A percentile compares a stretch with the other conserved stretches of the same genome.
These are phyloP conservation scores for Troilus luridus DNA, from an alignment of 2,888 invertebrate genomes.

Conservation along the genomic window DNA sequence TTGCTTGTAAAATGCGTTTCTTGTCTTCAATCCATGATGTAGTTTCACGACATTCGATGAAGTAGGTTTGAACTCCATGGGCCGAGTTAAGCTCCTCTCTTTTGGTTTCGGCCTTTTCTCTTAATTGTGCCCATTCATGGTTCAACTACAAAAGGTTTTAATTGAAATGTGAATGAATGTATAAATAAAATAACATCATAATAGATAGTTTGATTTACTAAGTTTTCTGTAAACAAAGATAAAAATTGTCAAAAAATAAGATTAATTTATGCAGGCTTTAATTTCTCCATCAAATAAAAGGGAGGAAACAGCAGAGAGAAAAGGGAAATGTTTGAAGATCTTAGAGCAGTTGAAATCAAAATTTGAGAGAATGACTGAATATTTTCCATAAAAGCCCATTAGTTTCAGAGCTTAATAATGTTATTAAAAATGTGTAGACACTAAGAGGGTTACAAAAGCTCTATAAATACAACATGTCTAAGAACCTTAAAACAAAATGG, in stretches of 20 bases:
- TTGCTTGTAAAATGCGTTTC: conserved; percentile 92
- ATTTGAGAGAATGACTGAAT: too few relatives aligned
- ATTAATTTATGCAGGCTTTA: too few relatives aligned
- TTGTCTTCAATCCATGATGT: conserved; percentile 99
- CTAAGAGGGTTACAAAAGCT: too few relatives aligned
- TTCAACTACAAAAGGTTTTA: conserved; percentile 73
- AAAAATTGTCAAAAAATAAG: not conserved
- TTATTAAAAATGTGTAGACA: too few relatives aligned
- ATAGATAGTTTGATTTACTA: not conserved
- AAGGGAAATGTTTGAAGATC: too few relatives aligned
- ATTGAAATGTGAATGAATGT: not conserved
- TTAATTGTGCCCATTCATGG: conserved; percentile 87
- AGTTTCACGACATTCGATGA: conserved; percentile 99
- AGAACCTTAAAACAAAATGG: too few relatives aligned
- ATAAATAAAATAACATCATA: not conserved
- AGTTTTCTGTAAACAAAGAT: not conserved
- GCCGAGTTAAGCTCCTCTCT: conserved; percentile 95
- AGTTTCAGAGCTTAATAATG: too few relatives aligned
- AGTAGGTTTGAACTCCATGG: conserved; percentile 98
- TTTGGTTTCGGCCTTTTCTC: conserved; percentile 97
- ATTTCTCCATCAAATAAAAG: too few relatives aligned
- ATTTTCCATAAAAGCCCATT: too few relatives aligned
- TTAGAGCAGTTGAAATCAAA: too few relatives aligned
- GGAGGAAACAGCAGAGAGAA: too few relatives aligned
- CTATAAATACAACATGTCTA: too few relatives aligned